Evolutionary conservation across 30 jellyfish, hydroid and myxozoan genomes (phyloP).

Genomic region (Catostylus mosaicus): DNA sequence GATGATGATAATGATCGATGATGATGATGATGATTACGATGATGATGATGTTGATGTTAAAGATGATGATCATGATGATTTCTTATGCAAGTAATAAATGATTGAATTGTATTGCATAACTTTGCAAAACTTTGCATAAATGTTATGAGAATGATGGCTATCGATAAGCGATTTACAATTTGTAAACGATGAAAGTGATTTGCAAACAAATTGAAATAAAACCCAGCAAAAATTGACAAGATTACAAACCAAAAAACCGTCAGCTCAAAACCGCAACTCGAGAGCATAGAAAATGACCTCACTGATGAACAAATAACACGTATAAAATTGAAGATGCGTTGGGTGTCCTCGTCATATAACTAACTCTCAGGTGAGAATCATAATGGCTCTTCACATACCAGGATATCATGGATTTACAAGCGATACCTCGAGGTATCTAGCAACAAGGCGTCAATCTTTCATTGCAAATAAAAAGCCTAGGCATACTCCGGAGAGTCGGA

Average conservation of each 20-base stretch:
- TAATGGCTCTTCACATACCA: slow-evolving; percentile 26
- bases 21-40: too few relatives aligned
- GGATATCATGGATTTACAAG: slow-evolving; percentile 6
- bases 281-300: slow-evolving; percentile 31
- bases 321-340: neutral
- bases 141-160: neutral
- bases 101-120: neutral
- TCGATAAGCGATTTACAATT: neutral
- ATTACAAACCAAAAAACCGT: slow-evolving; percentile 24
- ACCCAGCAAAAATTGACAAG: slow-evolving; percentile 27
- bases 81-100: neutral
- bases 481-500: slow-evolving; percentile 83
- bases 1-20: too few relatives aligned
- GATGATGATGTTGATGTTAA: too few relatives aligned
- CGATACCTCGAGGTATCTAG: neutral
- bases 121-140: neutral
- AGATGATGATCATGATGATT: too few relatives aligned
- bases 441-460: neutral
- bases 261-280: slow-evolving; percentile 52
- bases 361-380: neutral
- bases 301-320: neutral
- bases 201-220: slow-evolving; percentile 57
- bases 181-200: slow-evolving; percentile 40
- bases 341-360: neutral
- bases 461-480: slow-evolving; percentile 66